A percentile compares a stretch with the other conserved stretches of the same genome.
phyloP scores from a whole-genome alignment of 1,140 invertebrate species.

The Chironomus tepperi region DNA sequence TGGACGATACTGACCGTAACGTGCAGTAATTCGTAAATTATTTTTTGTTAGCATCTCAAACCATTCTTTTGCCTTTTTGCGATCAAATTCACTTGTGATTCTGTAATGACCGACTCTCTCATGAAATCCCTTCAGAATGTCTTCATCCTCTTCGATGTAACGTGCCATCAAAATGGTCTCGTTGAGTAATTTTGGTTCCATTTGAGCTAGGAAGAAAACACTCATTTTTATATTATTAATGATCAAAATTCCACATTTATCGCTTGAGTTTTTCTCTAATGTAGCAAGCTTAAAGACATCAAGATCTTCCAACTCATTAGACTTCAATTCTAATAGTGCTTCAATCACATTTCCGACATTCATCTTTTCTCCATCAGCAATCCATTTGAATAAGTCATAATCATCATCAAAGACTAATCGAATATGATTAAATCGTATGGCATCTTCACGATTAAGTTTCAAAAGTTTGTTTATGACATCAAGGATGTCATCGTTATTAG shows the following conservation, averaged over 20 bases:
- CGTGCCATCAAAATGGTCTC: neutral
- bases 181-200: neutral
- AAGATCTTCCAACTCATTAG: neutral
- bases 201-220: neutral
- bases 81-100: conserved; percentile 9
- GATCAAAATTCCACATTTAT: neutral
- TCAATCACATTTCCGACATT: neutral
- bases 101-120: neutral
- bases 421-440: neutral
- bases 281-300: neutral
- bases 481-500: neutral
- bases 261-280: neutral
- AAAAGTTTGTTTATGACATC: neutral
- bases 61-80: neutral
- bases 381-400: neutral
- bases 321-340: neutral
- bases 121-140: neutral
- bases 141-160: neutral
- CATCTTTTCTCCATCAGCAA: neutral
- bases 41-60: neutral
- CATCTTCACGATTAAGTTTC: neutral
- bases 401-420: conserved; percentile 15
- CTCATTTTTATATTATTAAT: neutral
- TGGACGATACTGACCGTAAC: neutral
- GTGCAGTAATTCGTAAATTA: neutral